phyloP scores from a whole-genome alignment of 30 jellyfish, hydroid and myxozoan species.

The Hydra vulgaris region DNA sequence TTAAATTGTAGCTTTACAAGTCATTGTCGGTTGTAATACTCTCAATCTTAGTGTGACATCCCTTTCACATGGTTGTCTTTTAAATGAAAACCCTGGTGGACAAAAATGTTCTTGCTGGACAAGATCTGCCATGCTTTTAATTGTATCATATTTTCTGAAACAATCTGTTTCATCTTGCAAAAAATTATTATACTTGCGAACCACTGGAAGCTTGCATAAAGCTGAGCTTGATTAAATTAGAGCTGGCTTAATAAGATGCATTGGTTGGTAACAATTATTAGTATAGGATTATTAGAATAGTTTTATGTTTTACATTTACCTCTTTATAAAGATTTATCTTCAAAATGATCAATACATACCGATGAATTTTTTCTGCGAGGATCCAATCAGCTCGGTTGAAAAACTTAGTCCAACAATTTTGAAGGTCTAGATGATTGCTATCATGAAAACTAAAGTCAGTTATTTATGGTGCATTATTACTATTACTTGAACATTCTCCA shows the following conservation, averaged over 20 bases:
- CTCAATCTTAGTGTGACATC: neutral
- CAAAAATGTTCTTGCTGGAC: no score
- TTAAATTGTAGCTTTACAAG: neutral
- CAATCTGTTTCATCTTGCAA: neutral
- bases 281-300: neutral
- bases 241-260: neutral
- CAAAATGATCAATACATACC: neutral
- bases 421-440: neutral
- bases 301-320: neutral
- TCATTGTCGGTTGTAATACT: neutral
- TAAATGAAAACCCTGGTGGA: neutral
- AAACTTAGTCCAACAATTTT: neutral
- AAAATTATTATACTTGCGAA: neutral
- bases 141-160: no score
- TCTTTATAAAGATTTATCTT: neutral
- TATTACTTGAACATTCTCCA: neutral
- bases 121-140: no score
- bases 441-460: neutral
- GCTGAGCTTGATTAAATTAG: neutral
- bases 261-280: neutral
- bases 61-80: neutral
- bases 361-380: neutral
- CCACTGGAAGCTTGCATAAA: neutral
- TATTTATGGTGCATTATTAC: neutral
- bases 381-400: neutral